These are phyloP conservation scores for Parauchenoglanis punctatus DNA, from an alignment of 2,797 vertebrate genomes.

Conservation along the genomic window DNA sequence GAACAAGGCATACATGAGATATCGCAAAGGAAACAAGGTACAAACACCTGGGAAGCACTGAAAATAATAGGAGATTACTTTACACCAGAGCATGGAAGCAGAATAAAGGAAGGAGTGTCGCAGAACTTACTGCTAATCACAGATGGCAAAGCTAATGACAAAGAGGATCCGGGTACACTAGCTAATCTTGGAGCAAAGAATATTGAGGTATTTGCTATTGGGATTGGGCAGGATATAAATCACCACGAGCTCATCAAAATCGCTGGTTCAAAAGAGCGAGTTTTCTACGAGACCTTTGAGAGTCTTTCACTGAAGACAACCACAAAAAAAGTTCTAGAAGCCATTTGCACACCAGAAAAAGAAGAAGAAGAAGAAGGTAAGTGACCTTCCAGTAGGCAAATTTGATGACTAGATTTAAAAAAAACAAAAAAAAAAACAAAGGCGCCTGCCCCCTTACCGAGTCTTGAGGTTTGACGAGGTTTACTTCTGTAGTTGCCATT, in stretches of 20 bases:
- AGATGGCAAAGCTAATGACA: constrained; percentile 74
- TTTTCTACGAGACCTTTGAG: constrained; percentile 72
- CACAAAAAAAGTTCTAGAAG: constrained; percentile 62
- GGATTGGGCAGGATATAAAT: constrained; percentile 68
- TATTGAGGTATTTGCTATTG: constrained; percentile 77
- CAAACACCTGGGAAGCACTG: constrained; percentile 74
- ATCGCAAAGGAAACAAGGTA: constrained; percentile 61
- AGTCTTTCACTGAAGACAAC: constrained; percentile 68
- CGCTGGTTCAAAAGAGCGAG: constrained; percentile 60
- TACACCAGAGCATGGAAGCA: constrained; percentile 68
- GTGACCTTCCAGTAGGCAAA: neutral
- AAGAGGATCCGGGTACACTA: constrained; percentile 64
- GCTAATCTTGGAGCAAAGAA: constrained; percentile 63
- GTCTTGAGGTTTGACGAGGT: no score
- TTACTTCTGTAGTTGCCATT: neutral
- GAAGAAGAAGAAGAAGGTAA: constrained; percentile 44
- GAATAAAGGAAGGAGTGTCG: constrained; percentile 62
- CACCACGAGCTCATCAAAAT: constrained; percentile 77
- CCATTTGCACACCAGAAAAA: constrained; percentile 60
- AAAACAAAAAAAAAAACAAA: neutral
- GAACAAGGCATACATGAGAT: constrained; percentile 64
- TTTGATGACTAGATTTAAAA: neutral
- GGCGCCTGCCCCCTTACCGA: neutral
- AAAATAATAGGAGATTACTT: constrained; percentile 72
- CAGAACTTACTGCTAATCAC: constrained; percentile 85